A percentile compares a stretch with the other conserved stretches of the same genome.
phyloP scores from a whole-genome alignment of 1,140 invertebrate species.

The Homarus americanus region DNA sequence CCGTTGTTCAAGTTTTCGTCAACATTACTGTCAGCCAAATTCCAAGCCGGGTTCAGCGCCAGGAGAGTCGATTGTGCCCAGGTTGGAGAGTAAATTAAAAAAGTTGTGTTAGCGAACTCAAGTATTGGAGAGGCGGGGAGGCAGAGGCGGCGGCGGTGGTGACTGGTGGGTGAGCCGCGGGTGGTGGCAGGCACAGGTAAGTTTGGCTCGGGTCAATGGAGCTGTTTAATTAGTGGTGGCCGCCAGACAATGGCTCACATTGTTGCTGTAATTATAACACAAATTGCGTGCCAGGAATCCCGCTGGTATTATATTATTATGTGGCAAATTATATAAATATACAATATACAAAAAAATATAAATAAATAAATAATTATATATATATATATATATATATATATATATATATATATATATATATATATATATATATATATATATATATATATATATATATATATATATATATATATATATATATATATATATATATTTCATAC shows the following conservation, averaged over 20 bases:
- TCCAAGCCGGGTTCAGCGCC: not conserved
- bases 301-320: too few relatives aligned
- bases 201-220: not conserved
- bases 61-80: not conserved
- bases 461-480: too few relatives aligned
- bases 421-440: too few relatives aligned
- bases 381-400: too few relatives aligned
- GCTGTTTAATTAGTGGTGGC: not conserved
- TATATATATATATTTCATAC: too few relatives aligned
- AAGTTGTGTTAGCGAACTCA: not conserved
- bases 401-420: too few relatives aligned
- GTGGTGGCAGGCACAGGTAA: not conserved
- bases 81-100: slow-evolving; percentile 4
- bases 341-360: too few relatives aligned
- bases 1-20: not conserved
- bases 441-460: too few relatives aligned
- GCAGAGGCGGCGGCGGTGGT: too few relatives aligned
- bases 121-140: not conserved
- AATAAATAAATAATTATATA: too few relatives aligned
- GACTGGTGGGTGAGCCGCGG: too few relatives aligned
- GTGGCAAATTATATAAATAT: too few relatives aligned
- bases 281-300: not conserved
- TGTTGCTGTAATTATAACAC: not conserved
- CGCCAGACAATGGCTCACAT: not conserved
- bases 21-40: not conserved